Conservation (phyloP, 2,113 vertebrate genomes). For the Lichenostomus cassidix region DNA sequence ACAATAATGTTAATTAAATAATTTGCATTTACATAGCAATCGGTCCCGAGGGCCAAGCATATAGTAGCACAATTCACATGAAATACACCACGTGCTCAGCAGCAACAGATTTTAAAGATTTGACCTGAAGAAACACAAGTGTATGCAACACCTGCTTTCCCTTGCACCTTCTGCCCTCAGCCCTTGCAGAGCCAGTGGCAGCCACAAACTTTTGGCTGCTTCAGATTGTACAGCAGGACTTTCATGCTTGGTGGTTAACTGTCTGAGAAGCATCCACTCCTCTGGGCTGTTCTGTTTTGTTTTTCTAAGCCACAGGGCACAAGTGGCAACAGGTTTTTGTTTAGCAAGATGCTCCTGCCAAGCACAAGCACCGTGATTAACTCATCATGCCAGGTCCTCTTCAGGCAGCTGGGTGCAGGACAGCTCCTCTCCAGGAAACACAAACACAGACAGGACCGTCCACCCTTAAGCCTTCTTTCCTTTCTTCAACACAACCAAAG, state of each 20-base stretch:
- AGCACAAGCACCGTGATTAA: neutral
- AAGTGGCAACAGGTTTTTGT: neutral
- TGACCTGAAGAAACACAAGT: neutral
- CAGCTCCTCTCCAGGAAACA: neutral
- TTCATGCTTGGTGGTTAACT: neutral
- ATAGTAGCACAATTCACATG: constrained; percentile 23
- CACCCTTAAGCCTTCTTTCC: neutral
- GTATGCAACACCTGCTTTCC: neutral
- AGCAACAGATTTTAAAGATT: neutral
- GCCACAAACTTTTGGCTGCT: neutral
- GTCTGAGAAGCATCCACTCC: neutral
- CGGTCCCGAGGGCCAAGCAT: constrained; percentile 36
- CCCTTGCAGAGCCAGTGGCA: neutral
- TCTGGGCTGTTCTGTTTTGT: neutral
- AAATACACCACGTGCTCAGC: neutral
- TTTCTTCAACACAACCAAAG: constrained; percentile 16
- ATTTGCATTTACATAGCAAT: constrained; percentile 62
- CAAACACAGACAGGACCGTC: neutral
- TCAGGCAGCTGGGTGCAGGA: neutral
- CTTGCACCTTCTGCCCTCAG: neutral
- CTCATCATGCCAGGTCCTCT: neutral
- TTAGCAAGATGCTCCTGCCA: neutral
- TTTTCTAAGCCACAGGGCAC: neutral
- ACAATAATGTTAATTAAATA: constrained; percentile 70
- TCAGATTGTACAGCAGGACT: neutral